A percentile compares a stretch with the other conserved stretches of the same genome.
Conservation (phyloP, 2,797 vertebrate species). For the Sebastolobus alascanus region DNA sequence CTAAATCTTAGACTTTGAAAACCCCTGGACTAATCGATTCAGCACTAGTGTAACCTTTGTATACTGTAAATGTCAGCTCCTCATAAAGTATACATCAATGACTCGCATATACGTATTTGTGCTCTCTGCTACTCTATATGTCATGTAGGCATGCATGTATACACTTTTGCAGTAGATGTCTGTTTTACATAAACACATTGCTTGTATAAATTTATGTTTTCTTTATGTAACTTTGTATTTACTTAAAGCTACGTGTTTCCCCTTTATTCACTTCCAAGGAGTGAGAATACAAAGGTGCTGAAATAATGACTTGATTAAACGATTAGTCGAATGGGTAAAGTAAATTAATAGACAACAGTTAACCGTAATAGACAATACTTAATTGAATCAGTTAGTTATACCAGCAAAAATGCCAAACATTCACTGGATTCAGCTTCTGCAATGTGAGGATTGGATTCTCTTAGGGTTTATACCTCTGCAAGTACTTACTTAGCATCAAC, state of each 20-base stretch:
- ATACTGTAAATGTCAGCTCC: not conserved
- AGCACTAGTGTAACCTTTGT: not conserved
- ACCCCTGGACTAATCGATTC: not conserved
- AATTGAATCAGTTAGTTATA: not conserved
- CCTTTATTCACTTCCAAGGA: not conserved
- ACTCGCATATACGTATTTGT: not conserved
- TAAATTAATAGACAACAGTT: not conserved
- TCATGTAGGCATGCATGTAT: not conserved
- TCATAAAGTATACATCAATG: not conserved
- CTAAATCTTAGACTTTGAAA: too few species aligned
- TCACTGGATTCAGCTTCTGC: conserved; percentile 4
- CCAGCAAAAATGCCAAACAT: not conserved
- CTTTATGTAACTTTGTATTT: not conserved
- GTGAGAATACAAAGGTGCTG: not conserved
- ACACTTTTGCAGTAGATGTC: not conserved
- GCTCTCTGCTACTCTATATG: not conserved
- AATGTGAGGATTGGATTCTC: not conserved
- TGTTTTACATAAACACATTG: not conserved
- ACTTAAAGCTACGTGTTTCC: not conserved
- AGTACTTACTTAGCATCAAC: not conserved
- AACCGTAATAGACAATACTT: not conserved
- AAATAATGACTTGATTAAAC: not conserved
- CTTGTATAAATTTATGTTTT: not conserved
- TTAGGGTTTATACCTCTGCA: not conserved
- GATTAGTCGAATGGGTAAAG: not conserved